Percentiles rank a stretch among this genome's conserved stretches.
phyloP scores from a whole-genome alignment of 2,113 vertebrate species.

The Scalopus aquaticus region DNA sequence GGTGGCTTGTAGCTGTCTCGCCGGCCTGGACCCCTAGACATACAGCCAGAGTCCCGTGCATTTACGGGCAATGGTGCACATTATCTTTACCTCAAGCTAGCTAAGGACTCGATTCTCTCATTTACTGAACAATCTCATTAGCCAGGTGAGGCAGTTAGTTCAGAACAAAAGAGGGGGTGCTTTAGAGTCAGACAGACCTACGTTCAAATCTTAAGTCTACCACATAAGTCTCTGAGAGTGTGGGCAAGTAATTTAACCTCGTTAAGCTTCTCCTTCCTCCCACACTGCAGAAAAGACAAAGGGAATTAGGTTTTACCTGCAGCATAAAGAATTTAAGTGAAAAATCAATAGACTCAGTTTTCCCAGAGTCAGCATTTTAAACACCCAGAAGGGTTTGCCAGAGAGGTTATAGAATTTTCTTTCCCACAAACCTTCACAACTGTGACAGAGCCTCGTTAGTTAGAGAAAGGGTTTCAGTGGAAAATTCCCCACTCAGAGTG shows the following conservation, averaged over 20 bases:
- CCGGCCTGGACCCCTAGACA: neutral
- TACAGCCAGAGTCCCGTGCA: neutral
- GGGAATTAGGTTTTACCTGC: constrained; percentile 41
- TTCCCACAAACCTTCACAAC: neutral
- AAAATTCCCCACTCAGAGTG: neutral
- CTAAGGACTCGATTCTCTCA: neutral
- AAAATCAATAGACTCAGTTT: constrained; percentile 40
- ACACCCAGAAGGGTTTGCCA: neutral
- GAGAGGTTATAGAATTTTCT: constrained; percentile 6
- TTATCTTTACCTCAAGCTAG: neutral
- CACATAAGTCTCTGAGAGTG: neutral
- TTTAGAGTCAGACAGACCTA: neutral
- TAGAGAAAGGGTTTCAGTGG: neutral
- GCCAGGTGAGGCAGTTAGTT: neutral
- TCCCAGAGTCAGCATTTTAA: constrained; percentile 20
- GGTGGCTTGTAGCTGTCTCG: neutral
- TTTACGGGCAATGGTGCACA: neutral
- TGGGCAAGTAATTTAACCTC: neutral
- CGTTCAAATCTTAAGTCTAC: neutral
- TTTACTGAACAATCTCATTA: neutral
- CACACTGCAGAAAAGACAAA: constrained; percentile 3
- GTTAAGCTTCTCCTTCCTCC: neutral
- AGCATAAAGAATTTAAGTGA: constrained; percentile 25
- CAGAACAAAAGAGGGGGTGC: neutral
- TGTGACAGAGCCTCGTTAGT: neutral